Base-by-base conservation (phyloP, 2,113 vertebrate species). In the Atrichornis clamosus region DNA sequence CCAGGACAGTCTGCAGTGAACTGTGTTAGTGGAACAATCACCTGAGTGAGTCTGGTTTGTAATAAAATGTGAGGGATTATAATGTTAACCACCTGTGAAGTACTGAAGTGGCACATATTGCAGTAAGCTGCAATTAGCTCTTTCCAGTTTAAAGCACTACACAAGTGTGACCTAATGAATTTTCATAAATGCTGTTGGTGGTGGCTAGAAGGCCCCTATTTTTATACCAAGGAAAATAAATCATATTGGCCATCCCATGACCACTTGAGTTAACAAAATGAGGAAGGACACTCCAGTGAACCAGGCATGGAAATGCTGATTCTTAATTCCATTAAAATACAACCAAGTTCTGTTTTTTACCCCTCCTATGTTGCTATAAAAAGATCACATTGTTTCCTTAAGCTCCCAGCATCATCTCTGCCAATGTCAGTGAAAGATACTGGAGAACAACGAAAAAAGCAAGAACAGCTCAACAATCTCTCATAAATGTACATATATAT, bases 231-330 rank as follows among this genome's bases (percentile, higher is more conserved):
- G 76, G 77, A 74, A 96, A 88, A 93, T 77, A 95, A 87, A 87
- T 64, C 49, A 72, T 72, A 81, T 8, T 73, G 72, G 42, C 49
- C 35, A 90, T 70, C 69, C 86, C 89, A 84, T 93, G 86, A 95
- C 56, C 52, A 84, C 64, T 56, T 30, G 13, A 75, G 68, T 50
- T 88, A 84, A 92, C 72, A 90, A 95, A 95, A 97, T 90, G 91
- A 93, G 94, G 96, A 97, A 96, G 91, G 73, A 88, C 88, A n/a
- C 78, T 86, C 41, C 41, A 90, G 64, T 22, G 64, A 96, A 83
- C 76, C 8, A 81, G 20, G 68, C 95, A 84, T 95, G 96, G 96
- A 97, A 96, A 97, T 30, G 90, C 70, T 94, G 91, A 97, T 87
- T 91, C 87, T 73, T 92, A 84, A 77, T 95, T 89, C 95, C 56